These are phyloP conservation scores for Panthera uncia DNA, from an alignment of 2,113 vertebrate species.

Conservation along the genomic window DNA sequence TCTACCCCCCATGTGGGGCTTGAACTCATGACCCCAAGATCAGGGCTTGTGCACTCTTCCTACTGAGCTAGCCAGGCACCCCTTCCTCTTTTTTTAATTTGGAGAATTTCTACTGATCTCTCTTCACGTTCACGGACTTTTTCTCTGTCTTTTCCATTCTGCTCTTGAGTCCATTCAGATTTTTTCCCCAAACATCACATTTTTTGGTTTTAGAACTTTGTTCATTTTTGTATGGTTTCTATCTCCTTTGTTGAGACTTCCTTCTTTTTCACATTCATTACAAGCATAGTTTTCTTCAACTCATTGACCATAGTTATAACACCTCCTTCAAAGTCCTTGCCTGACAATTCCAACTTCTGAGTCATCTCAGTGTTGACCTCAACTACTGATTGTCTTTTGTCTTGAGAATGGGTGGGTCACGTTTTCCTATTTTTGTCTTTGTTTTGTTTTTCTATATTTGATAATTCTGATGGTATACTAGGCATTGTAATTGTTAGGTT, in stretches of 20 bases:
- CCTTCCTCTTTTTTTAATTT: neutral
- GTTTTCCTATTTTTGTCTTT: neutral
- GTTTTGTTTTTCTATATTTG: neutral
- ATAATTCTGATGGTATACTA: neutral
- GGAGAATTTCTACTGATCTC: conserved; percentile 6
- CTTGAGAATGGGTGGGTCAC: neutral
- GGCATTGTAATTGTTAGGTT: neutral
- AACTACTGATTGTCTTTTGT: neutral
- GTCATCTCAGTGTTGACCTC: neutral
- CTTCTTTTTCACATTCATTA: neutral
- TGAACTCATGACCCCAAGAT: too few species aligned
- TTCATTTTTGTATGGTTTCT: neutral
- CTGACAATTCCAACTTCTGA: neutral
- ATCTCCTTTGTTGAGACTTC: neutral
- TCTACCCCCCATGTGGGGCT: too few species aligned
- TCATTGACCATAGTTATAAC: neutral
- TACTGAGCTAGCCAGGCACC: too few species aligned
- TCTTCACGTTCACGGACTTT: neutral
- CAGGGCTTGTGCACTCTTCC: too few species aligned
- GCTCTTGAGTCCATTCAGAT: neutral
- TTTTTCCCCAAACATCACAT: neutral
- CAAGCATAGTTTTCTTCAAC: neutral
- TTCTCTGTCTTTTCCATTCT: neutral
- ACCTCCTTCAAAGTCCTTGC: neutral
- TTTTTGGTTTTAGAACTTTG: conserved; percentile 38